Conservation (phyloP, 64 coral and sea anemone genomes). For the Orbicella faveolata region DNA sequence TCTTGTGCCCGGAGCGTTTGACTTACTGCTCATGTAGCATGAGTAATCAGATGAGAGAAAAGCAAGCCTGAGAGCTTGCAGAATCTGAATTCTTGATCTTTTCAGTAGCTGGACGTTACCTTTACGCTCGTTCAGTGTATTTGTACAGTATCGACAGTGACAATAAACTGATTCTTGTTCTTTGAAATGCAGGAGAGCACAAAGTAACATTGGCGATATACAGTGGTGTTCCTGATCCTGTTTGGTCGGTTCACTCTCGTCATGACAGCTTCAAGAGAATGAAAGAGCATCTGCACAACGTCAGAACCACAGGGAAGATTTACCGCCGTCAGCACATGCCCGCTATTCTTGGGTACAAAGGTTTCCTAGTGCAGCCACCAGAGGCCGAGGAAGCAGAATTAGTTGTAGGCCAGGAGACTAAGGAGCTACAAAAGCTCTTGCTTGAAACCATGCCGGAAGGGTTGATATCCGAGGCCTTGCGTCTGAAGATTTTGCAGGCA, state of each 20-base stretch:
- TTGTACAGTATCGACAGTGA: too few relatives aligned
- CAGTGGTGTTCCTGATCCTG: constrained; percentile 30
- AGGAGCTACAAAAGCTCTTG: background rate
- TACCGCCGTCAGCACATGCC: constrained; percentile 1
- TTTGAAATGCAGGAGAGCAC: background rate
- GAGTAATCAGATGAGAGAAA: too few relatives aligned
- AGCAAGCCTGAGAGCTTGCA: too few relatives aligned
- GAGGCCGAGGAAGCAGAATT: background rate
- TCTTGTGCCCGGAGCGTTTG: too few relatives aligned
- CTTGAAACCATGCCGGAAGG: constrained; percentile 38
- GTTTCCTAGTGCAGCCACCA: constrained; percentile 12
- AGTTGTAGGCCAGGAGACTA: constrained; percentile 16
- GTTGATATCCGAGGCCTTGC: background rate
- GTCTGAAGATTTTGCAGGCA: constrained; percentile 3
- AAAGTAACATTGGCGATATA: constrained; percentile 8
- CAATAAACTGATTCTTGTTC: too few relatives aligned
- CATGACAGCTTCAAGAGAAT: background rate
- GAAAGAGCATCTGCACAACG: background rate
- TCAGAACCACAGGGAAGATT: background rate
- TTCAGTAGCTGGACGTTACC: too few relatives aligned
- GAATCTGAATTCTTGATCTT: too few relatives aligned
- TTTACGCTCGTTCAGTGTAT: too few relatives aligned
- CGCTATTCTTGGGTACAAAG: constrained; percentile 20
- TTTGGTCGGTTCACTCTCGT: background rate
- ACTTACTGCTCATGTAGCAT: too few relatives aligned